These are phyloP conservation scores for Rhaphigaster nebulosa DNA, from an alignment of 2,888 invertebrate genomes.

Conservation along the genomic window DNA sequence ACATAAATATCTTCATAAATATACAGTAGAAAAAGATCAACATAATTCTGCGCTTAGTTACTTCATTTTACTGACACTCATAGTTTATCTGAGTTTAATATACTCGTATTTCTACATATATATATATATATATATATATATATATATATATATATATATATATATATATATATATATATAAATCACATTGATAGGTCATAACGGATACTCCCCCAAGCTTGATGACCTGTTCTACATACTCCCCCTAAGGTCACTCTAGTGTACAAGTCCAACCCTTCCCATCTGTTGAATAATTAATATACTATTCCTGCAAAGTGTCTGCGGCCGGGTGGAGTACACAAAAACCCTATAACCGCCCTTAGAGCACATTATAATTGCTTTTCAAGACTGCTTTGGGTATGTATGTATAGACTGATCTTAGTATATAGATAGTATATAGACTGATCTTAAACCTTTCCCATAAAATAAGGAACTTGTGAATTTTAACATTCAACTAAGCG, in stretches of 20 bases:
- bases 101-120: too few species aligned
- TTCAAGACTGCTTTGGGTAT: background rate
- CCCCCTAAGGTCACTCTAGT: slow-evolving; percentile 37
- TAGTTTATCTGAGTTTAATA: too few species aligned
- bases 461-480: background rate
- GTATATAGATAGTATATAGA: too few species aligned
- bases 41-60: too few species aligned
- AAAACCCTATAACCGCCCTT: slow-evolving; percentile 24
- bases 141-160: too few species aligned
- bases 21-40: too few species aligned
- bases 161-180: too few species aligned
- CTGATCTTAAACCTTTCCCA: background rate
- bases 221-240: slow-evolving; percentile 42
- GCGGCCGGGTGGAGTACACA: background rate
- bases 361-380: slow-evolving; percentile 2
- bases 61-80: too few species aligned
- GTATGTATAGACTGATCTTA: too few species aligned
- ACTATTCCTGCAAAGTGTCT: slow-evolving; percentile 21
- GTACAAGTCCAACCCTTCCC: slow-evolving; percentile 39
- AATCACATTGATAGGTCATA: background rate
- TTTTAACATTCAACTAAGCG: too few species aligned
- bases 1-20: too few species aligned
- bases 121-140: too few species aligned
- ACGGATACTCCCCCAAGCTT: slow-evolving; percentile 38
- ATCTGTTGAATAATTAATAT: slow-evolving; percentile 48